Conservation (phyloP, 2,797 vertebrate species). For the Aeoliscus strigatus region DNA sequence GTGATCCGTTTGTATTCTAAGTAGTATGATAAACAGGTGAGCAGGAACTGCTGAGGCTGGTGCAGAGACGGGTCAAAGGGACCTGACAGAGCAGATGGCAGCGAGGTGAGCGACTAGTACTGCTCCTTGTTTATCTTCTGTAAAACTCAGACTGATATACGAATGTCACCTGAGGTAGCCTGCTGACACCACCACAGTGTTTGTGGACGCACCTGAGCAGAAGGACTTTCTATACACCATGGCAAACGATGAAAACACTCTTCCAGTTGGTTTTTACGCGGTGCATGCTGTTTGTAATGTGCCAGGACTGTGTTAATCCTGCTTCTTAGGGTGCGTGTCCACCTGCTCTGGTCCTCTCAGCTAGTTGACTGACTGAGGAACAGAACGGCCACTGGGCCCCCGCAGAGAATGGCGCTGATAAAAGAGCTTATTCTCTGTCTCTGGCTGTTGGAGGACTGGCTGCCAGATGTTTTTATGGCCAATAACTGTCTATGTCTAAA, state of each 20-base stretch:
- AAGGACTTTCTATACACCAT: no score
- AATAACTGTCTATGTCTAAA: no score
- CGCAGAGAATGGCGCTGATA: constrained; percentile 55
- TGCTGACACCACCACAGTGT: constrained; percentile 22
- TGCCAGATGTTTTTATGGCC: constrained; percentile 30
- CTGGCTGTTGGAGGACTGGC: constrained; percentile 20
- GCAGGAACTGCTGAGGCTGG: constrained; percentile 36
- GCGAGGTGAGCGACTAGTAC: constrained; percentile 48
- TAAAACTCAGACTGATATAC: constrained; percentile 35
- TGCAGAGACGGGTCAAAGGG: constrained; percentile 51
- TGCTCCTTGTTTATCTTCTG: constrained; percentile 41
- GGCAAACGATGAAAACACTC: constrained; percentile 19
- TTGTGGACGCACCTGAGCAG: constrained; percentile 54
- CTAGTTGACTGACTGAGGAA: constrained; percentile 39
- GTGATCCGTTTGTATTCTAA: no score
- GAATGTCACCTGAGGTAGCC: constrained; percentile 32
- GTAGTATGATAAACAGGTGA: no score
- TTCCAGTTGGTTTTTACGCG: constrained; percentile 42
- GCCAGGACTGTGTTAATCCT: constrained; percentile 63
- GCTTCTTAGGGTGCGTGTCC: constrained; percentile 54
- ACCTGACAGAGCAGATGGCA: constrained; percentile 63
- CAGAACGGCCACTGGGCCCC: constrained; percentile 51
- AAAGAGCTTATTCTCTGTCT: constrained; percentile 52
- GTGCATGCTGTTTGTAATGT: constrained; percentile 51
- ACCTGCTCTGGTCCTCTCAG: constrained; percentile 53